Conservation (phyloP, 1,140 invertebrate genomes). For the Pseudobourletiella spinata region DNA sequence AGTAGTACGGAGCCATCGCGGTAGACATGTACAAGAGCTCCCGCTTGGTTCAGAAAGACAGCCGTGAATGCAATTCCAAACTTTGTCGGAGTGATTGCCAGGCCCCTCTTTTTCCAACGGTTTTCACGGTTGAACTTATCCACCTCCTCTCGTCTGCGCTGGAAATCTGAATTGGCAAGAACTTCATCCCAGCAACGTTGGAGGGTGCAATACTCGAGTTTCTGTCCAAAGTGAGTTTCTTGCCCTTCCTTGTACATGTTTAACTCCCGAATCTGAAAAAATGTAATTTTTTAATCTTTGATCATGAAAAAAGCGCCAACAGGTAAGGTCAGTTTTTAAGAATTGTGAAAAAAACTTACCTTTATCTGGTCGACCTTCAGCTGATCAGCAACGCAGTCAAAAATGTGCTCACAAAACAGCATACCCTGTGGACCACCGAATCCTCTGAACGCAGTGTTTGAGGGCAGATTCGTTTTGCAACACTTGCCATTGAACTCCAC, state of each 20-base stretch:
- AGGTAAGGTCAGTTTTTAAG: background rate
- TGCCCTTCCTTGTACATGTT: conserved; percentile 79
- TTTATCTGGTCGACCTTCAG: conserved; percentile 52
- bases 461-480: conserved; percentile 77
- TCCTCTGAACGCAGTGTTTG: conserved; percentile 83
- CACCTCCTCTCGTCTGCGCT: conserved; percentile 50
- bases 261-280: conserved; percentile 49
- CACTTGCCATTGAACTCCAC: conserved; percentile 55
- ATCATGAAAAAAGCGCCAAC: background rate
- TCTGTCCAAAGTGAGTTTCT: conserved; percentile 56
- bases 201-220: conserved; percentile 63
- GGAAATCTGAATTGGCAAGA: conserved; percentile 56
- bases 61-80: conserved; percentile 81
- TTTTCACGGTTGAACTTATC: conserved; percentile 68
- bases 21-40: conserved; percentile 81
- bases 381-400: conserved; percentile 63
- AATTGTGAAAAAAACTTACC: conserved; percentile 37
- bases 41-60: conserved; percentile 75
- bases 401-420: conserved; percentile 68
- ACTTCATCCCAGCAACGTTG: conserved; percentile 76
- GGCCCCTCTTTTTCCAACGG: conserved; percentile 77
- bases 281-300: too few relatives aligned
- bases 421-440: conserved; percentile 85
- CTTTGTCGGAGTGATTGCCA: conserved; percentile 77
- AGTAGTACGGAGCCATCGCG: conserved; percentile 83